These are phyloP conservation scores for Pangasius mekongensis DNA, from an alignment of 2,797 vertebrate genomes.

Conservation along the genomic window DNA sequence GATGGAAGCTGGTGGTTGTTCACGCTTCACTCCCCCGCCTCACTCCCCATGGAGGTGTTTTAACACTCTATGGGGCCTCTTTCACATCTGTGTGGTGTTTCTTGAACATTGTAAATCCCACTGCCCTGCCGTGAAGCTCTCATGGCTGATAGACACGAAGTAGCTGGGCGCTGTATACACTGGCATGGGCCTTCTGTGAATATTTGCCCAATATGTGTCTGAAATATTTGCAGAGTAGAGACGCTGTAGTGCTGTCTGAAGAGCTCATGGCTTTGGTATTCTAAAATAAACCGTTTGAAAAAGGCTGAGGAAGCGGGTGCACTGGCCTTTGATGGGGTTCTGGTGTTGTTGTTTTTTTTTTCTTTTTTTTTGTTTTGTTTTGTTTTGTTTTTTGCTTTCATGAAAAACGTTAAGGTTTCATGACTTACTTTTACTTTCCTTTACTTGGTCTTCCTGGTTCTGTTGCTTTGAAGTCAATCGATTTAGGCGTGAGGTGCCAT, in stretches of 20 bases:
- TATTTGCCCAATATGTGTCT: constrained; percentile 57
- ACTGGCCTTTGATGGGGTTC: constrained; percentile 4
- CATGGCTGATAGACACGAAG: constrained; percentile 31
- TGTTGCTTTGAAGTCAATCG: background rate
- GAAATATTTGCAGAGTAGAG: constrained; percentile 57
- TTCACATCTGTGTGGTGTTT: background rate
- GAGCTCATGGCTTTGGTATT: constrained; percentile 57
- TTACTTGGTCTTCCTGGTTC: background rate
- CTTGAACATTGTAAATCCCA: constrained; percentile 40
- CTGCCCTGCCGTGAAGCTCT: background rate
- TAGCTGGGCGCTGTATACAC: constrained; percentile 49
- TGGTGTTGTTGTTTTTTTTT: background rate
- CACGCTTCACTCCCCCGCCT: background rate
- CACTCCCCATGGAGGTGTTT: background rate
- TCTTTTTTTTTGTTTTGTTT: background rate
- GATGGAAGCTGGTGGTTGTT: background rate
- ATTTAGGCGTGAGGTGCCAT: background rate
- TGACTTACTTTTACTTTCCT: background rate
- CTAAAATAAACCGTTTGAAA: constrained; percentile 51
- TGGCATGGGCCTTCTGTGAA: constrained; percentile 41
- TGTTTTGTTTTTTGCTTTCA: background rate
- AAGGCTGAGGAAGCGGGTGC: background rate
- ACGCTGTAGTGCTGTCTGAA: constrained; percentile 52
- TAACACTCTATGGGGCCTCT: background rate
- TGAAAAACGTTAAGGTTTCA: background rate